A percentile compares a stretch with the other conserved stretches of the same genome.
Conservation (phyloP, 1,140 invertebrate species). For the Condylostylus longicornis region DNA sequence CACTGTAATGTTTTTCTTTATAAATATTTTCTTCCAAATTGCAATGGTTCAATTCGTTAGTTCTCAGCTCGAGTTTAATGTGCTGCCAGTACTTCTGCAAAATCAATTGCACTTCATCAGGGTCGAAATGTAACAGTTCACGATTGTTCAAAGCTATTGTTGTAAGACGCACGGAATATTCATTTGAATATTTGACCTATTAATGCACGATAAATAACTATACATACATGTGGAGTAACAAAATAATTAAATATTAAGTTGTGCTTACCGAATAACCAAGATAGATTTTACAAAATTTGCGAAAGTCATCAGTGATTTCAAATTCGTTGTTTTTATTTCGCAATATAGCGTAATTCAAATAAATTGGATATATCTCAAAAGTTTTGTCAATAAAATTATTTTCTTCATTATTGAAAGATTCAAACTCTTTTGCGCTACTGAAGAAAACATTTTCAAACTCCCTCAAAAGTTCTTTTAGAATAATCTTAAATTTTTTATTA, state of each 20-base stretch:
- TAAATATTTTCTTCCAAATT: too few relatives aligned
- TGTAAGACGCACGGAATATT: constrained; percentile 18
- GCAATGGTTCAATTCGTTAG: too few relatives aligned
- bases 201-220: background rate
- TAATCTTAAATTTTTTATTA: too few relatives aligned
- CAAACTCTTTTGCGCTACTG: too few relatives aligned
- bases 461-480: too few relatives aligned
- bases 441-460: too few relatives aligned
- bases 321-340: too few relatives aligned
- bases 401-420: too few relatives aligned
- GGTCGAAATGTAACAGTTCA: constrained; percentile 20
- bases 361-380: too few relatives aligned
- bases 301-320: constrained; percentile 21
- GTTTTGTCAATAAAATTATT: too few relatives aligned
- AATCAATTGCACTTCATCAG: constrained; percentile 26
- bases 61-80: constrained; percentile 10
- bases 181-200: constrained; percentile 22
- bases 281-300: constrained; percentile 26
- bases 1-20: constrained; percentile 13
- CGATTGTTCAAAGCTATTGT: constrained; percentile 22
- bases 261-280: constrained; percentile 23
- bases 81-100: constrained; percentile 22
- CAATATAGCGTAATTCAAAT: too few relatives aligned
- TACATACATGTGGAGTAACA: background rate
- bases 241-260: background rate